Base-by-base conservation (phyloP, 2,797 vertebrate genomes). In the Phylloscopus collybita region DNA sequence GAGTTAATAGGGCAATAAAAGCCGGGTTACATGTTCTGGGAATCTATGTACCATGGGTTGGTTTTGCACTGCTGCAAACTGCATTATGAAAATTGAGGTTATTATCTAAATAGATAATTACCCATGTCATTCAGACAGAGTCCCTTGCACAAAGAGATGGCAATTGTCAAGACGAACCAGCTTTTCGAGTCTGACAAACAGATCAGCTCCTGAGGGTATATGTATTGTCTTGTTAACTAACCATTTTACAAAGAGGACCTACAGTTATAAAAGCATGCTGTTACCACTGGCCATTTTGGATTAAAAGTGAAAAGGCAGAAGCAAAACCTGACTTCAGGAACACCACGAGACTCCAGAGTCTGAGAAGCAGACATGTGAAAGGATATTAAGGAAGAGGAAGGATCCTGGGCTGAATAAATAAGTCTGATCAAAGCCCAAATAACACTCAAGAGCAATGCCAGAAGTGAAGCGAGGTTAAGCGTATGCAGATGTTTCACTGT, bases 381-480 rank as follows among this genome's bases (percentile, higher is more conserved):
- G 44, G 23, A 78, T 60, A 76, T 6, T 90, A 70, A 85, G 44
- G 59, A 95, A 81, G 6, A 93, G 26, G 47, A 93, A 93, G 79
- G 82, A 92, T 60, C 70, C 51, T 66, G 32, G 40, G 60, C 73
- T 86, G 62, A 92, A 90, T 95, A 80, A 92, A 91, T 80, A 84
- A 70, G 30, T 72, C 82, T 96, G 91, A 96, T 95, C 95, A 96
- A 95, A 96, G 93, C 93, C 50, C 42, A 69, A 32, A 76, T 66
- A 95, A 60, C 94, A 95, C 86, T 93, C 90, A 88, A 67, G 73
- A 91, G 80, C 73, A 86, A 90, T 81, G 88, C 27, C 85, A 86
- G 59, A 92, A 94, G 66, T 70, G 80, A 88, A 93, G 51, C 70
- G 93, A 86, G 88, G 92, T 91, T 95, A 96, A 96, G 56, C 9